Percentiles rank a stretch among this genome's conserved stretches.
phyloP scores from a whole-genome alignment of 2,113 vertebrate species.

The Sardina pilchardus region DNA sequence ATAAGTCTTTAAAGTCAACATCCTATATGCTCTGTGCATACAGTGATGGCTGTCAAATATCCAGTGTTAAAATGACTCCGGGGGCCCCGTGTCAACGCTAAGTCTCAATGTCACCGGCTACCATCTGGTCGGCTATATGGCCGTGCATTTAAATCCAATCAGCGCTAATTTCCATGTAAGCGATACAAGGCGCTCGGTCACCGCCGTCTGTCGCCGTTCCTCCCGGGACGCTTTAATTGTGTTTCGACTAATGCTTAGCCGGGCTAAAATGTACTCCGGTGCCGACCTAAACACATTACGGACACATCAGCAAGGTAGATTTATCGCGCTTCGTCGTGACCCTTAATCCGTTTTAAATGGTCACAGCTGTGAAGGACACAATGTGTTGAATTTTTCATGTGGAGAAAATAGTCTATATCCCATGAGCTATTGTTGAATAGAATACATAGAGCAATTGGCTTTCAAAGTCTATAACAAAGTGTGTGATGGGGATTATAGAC shows the following conservation, averaged over 20 bases:
- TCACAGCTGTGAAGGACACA: slow-evolving; percentile 34
- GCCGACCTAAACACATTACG: slow-evolving; percentile 27
- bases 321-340: slow-evolving; percentile 55
- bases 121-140: slow-evolving; percentile 50
- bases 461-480: neutral
- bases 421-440: neutral
- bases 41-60: slow-evolving; percentile 26
- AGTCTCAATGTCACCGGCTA: slow-evolving; percentile 47
- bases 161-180: slow-evolving; percentile 49
- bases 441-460: neutral
- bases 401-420: neutral
- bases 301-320: slow-evolving; percentile 33
- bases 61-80: slow-evolving; percentile 23
- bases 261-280: slow-evolving; percentile 28
- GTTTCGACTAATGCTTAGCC: slow-evolving; percentile 35
- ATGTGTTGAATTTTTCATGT: slow-evolving; percentile 25
- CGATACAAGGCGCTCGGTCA: slow-evolving; percentile 40
- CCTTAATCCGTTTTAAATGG: slow-evolving; percentile 37
- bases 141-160: slow-evolving; percentile 52
- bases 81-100: slow-evolving; percentile 36
- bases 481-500: neutral
- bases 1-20: slow-evolving; percentile 66
- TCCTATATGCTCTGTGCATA: slow-evolving; percentile 17
- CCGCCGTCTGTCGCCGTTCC: slow-evolving; percentile 44
- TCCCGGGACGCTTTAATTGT: slow-evolving; percentile 30